Evolutionary conservation across 1,140 invertebrate species (phyloP).

Genomic region (Procambarus virginalis): DNA sequence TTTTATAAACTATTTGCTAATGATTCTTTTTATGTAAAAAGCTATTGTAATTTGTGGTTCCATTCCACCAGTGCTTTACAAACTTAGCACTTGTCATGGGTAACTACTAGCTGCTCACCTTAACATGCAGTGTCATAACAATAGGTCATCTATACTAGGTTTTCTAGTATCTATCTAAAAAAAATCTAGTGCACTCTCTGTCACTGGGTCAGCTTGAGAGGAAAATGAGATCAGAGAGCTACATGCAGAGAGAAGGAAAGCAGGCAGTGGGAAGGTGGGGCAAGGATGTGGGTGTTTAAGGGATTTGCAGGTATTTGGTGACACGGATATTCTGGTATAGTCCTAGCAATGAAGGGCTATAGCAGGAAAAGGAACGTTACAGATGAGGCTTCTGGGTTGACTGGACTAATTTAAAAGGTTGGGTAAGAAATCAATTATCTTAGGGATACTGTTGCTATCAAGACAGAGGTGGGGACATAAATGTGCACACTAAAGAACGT

Average conservation of each 20-base stretch:
- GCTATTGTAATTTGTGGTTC: background rate
- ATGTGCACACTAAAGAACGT: slow-evolving; percentile 51
- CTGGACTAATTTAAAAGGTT: slow-evolving; percentile 6
- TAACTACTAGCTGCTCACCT: slow-evolving; percentile 43
- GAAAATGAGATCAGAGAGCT: slow-evolving; percentile 40
- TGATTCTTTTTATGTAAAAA: background rate
- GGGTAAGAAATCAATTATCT: slow-evolving; percentile 26
- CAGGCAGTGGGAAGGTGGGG: slow-evolving; percentile 4
- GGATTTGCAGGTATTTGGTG: slow-evolving; percentile 12
- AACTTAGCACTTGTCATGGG: slow-evolving; percentile 39
- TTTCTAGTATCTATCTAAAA: slow-evolving; percentile 21
- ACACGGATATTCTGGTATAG: background rate
- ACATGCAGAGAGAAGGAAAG: slow-evolving; percentile 46
- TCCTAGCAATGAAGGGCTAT: background rate
- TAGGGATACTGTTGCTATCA: slow-evolving; percentile 8
- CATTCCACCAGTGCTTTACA: background rate
- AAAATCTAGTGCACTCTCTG: slow-evolving; percentile 57
- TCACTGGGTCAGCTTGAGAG: slow-evolving; percentile 52
- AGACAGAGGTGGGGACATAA: slow-evolving; percentile 12
- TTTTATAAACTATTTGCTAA: background rate
- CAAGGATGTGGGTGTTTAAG: background rate
- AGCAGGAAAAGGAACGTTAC: background rate
- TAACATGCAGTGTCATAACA: slow-evolving; percentile 49
- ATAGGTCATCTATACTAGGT: slow-evolving; percentile 49
- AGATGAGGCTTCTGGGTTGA: background rate